Base-by-base conservation (phyloP, 2,113 vertebrate species). In the Irena cyanogastra region DNA sequence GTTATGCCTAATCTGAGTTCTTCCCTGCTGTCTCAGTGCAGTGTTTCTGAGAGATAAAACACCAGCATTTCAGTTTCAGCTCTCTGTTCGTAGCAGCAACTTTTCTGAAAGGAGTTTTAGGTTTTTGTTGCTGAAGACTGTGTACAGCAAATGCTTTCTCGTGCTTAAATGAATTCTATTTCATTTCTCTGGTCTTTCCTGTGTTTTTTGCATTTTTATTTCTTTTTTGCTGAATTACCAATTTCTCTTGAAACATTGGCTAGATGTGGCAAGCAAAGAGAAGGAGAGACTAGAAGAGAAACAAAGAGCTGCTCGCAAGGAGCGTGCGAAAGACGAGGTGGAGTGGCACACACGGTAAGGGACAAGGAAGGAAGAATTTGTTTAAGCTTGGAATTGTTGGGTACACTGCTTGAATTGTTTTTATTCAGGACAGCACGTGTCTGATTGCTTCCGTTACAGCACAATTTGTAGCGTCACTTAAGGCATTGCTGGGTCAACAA, bases 221-320 rank as follows among this genome's bases (percentile, higher is more conserved):
- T 59, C 41, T 71, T 3, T 90, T 96, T 90, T 87, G 16, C 81
- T 26, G 56, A 95, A 47, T 92, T 80, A 82, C 59, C 31, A 13
- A 0, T 92, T 90, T 76, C 57, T 93, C 42, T 97, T 82, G 19
- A 53, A 82, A 79, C 71, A 18, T 87, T 86, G 93, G 39, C 66
- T 93, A 99, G 99, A 99, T 74, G 95, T 98, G 94, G 99, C 99
- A 63, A 98, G 99, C 90, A 98, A 90, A 79, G 98, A 99, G 96
- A 99, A 99, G 92, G 99, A 99, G 95, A 97, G 99, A 49, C 97
- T 99, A 90, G 99, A 99, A 94, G 99, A 99, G 91, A 99, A 99
- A 71, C 99, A 99, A 96, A 98, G 99, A 97, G 97, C 98, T 21
- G 97, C 99, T 87, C 98, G 99, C 60, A 99, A 98, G 95, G 98